phyloP scores from a whole-genome alignment of 1,140 invertebrate genomes.

The Trichonephila inaurata region DNA sequence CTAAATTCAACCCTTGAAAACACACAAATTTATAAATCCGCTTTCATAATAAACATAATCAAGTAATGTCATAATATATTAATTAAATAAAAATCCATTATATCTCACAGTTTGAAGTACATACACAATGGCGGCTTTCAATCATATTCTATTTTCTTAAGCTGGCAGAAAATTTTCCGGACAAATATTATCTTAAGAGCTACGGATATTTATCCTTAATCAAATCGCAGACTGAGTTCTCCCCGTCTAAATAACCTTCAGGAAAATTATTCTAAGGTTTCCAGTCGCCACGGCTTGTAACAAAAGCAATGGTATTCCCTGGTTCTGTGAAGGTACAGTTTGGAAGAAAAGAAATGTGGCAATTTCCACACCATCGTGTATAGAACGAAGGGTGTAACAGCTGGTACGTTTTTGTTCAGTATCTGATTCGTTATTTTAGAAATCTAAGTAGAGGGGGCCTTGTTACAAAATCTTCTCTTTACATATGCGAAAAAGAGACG shows the following conservation, averaged over 20 bases:
- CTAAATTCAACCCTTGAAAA: no score
- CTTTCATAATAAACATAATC: no score
- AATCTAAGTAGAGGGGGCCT: background rate
- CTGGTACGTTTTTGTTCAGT: background rate
- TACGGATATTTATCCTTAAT: conserved; percentile 42
- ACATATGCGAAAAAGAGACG: background rate
- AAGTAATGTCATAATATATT: no score
- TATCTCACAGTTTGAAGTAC: background rate
- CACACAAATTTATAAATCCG: no score
- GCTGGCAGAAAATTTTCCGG: background rate
- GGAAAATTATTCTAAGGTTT: conserved; percentile 25
- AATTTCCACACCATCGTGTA: conserved; percentile 51
- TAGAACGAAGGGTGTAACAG: background rate
- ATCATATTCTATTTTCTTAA: background rate
- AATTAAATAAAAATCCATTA: background rate
- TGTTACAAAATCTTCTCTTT: background rate
- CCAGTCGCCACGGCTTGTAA: conserved; percentile 1
- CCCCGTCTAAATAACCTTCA: conserved; percentile 7
- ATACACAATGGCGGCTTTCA: background rate
- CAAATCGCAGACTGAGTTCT: background rate
- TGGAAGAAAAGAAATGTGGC: background rate
- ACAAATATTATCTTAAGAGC: conserved; percentile 37
- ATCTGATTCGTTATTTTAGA: background rate
- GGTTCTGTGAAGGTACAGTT: no score
- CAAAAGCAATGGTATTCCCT: conserved; percentile 3